Conservation (phyloP, 2,888 invertebrate species). For the Drepana falcataria region DNA sequence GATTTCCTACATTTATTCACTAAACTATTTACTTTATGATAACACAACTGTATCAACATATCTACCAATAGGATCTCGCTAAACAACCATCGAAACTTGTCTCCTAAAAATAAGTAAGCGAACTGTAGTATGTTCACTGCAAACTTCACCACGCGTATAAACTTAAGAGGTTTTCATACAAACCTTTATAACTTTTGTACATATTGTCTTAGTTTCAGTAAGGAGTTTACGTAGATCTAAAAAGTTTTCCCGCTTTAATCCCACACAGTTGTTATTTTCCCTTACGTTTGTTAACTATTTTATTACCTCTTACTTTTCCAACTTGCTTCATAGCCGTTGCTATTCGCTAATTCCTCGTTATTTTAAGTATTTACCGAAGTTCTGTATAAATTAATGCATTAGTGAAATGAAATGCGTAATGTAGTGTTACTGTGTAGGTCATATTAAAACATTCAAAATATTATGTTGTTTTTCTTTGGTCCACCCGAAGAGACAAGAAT, state of each 20-base stretch:
- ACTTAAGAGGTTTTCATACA: slow-evolving; percentile 19
- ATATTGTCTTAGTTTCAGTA: slow-evolving; percentile 25
- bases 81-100: slow-evolving; percentile 11
- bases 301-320: slow-evolving; percentile 1
- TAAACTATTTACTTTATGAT: not conserved
- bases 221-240: slow-evolving; percentile 28
- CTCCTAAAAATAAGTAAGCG: slow-evolving; percentile 23
- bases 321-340: not conserved
- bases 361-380: not conserved
- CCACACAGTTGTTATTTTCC: slow-evolving; percentile 3
- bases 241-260: slow-evolving; percentile 21
- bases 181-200: slow-evolving; percentile 26
- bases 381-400: no score
- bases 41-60: not conserved
- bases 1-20: no score
- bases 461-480: no score
- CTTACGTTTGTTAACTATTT: slow-evolving; percentile 3
- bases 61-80: not conserved
- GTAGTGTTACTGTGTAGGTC: no score
- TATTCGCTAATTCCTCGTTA: not conserved
- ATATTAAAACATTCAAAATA: no score
- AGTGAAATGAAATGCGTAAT: no score
- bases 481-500: no score
- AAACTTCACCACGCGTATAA: slow-evolving; percentile 24
- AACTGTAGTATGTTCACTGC: slow-evolving; percentile 24